These are phyloP conservation scores for Orthonychiurus folsomi DNA, from an alignment of 2,888 invertebrate species.

Conservation along the genomic window DNA sequence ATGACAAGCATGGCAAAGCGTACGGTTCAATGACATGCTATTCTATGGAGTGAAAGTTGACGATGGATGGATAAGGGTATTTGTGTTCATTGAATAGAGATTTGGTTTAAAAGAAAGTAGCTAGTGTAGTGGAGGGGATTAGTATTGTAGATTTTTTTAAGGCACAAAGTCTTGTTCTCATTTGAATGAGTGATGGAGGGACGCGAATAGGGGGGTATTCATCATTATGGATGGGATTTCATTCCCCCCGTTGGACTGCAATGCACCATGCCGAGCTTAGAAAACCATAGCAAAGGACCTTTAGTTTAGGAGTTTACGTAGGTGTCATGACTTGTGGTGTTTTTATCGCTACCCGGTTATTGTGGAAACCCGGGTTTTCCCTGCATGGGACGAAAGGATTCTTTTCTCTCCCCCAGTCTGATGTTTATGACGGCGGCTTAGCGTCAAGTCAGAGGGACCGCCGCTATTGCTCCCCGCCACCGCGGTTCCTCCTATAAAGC, in stretches of 20 bases:
- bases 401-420: neutral
- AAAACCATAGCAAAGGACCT: no score
- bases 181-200: neutral
- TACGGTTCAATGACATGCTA: no score
- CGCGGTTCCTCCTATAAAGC: neutral
- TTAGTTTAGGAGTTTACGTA: neutral
- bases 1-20: no score
- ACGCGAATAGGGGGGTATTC: neutral
- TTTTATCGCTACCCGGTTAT: neutral
- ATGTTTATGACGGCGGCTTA: neutral
- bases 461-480: neutral
- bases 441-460: no score
- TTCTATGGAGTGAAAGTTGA: no score
- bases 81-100: no score
- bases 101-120: no score
- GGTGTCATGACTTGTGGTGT: neutral
- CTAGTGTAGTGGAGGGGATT: no score
- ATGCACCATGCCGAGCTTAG: neutral
- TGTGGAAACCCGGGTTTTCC: no score
- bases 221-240: neutral
- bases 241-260: neutral
- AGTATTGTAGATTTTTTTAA: no score
- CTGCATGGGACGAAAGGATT: neutral
- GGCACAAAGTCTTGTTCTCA: no score
- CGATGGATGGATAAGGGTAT: no score